Percentiles rank a stretch among this genome's conserved stretches.
These are phyloP conservation scores for Lasaia peninsularis DNA, from an alignment of 1,140 invertebrate species.

Conservation along the genomic window DNA sequence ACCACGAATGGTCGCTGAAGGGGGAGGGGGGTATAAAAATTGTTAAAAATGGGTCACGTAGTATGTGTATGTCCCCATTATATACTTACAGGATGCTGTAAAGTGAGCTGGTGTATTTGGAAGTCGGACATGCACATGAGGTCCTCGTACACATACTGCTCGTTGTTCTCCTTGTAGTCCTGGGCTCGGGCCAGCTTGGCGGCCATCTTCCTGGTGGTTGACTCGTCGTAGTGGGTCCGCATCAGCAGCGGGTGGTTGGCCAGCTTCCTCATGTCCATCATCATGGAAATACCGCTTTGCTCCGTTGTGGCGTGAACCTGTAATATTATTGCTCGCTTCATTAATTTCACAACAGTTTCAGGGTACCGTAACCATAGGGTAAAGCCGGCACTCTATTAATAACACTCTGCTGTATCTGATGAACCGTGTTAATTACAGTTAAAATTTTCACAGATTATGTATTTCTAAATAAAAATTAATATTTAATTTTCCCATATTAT, in stretches of 20 bases:
- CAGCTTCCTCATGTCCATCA: slow-evolving; percentile 93
- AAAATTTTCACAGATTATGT: no score
- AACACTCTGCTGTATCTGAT: no score
- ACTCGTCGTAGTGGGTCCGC: slow-evolving; percentile 87
- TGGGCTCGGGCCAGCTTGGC: slow-evolving; percentile 84
- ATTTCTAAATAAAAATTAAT: no score
- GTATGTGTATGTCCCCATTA: no score
- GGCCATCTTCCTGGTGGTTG: slow-evolving; percentile 84
- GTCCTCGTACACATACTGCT: slow-evolving; percentile 91
- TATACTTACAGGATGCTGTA: slow-evolving; percentile 78
- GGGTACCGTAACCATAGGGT: no score
- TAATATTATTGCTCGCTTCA: neutral
- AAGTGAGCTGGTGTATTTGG: slow-evolving; percentile 90
- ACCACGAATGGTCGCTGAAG: no score
- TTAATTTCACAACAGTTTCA: neutral
- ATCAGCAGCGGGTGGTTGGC: slow-evolving; percentile 93
- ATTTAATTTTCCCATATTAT: no score
- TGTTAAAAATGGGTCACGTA: no score
- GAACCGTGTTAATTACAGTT: no score
- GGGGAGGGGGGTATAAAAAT: no score
- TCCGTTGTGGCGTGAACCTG: slow-evolving; percentile 74
- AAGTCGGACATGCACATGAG: slow-evolving; percentile 93
- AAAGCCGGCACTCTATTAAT: no score
- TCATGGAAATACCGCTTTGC: slow-evolving; percentile 85
- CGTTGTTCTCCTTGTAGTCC: slow-evolving; percentile 87